Evolutionary conservation across 2,888 invertebrate genomes (phyloP), one percentile per base, ranked within the genome.

Genomic region (Dolichomitus sp.): DNA sequence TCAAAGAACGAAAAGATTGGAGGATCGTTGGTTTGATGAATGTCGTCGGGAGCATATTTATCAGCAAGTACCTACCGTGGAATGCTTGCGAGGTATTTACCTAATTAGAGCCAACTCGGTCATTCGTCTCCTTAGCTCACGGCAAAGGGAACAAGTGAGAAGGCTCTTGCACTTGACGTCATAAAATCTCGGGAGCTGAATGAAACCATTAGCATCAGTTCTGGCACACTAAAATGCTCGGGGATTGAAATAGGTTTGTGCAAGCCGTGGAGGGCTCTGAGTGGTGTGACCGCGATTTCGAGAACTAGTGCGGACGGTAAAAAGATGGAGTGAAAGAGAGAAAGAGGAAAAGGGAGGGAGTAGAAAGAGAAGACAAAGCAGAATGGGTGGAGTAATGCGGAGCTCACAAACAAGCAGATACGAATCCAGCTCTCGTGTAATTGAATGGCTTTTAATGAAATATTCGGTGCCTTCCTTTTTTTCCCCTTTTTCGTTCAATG

Each of bases 401-500:
- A 77, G 77, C 61, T 78, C 83, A 80, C 84, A 78, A 82, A 77
- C 68, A 77, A 77, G 59, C 70, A 73, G 80, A 77, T 77, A 79
- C 82, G 81, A 79, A 59, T 69, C 66, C n/a, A 65, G 69, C 73
- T 81, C 77, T 81, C 77, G 84, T 87, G 88, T 88, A 90, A 90
- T 89, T 90, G 90, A 91, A 89, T 88, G 80, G 85, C 81, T 87
- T 89, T 89, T 90, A 91, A 91, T 91, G 90, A 90, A 91, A 90
- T 89, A 86, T 89, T 86, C 84, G 86, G 80, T 86, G 87, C 80
- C 86, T 86, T 87, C 80, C 12, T 68, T 57, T 70, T 75, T 78
- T 74, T 50, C 27, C 52, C 54, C 65, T 73, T 40, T 73, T 40
- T 57, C 11, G 45, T 63, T 57, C 72, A 70, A 59, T 61, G 59